Conservation (phyloP, 30 jellyfish, hydroid and myxozoan genomes). For the Hydra vulgaris region DNA sequence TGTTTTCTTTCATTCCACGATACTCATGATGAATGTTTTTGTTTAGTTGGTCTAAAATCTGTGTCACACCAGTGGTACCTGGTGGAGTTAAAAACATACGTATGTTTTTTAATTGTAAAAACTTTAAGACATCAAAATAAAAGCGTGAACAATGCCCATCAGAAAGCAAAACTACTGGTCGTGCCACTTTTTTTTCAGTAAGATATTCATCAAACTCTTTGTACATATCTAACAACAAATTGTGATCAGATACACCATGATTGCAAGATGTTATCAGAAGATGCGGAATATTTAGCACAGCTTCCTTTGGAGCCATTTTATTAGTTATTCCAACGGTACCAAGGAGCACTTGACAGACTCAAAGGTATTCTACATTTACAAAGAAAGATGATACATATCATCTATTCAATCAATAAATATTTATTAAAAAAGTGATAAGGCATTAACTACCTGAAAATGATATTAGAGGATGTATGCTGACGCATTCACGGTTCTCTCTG, state of each 20-base stretch:
- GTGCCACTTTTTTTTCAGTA: neutral
- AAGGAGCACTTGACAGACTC: neutral
- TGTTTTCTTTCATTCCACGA: too few relatives aligned
- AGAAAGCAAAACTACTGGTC: conserved; percentile 9
- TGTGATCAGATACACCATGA: neutral
- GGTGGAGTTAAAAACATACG: conserved; percentile 3
- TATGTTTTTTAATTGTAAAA: neutral
- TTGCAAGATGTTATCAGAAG: neutral
- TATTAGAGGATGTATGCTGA: neutral
- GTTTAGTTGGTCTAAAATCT: too few relatives aligned
- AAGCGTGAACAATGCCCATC: conserved; percentile 21
- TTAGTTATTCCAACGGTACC: neutral
- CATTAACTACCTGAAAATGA: neutral
- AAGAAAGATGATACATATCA: neutral
- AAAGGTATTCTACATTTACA: neutral
- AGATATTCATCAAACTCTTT: conserved; percentile 1
- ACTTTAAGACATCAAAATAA: neutral
- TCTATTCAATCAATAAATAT: neutral
- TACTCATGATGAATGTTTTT: too few relatives aligned
- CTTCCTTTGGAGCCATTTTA: neutral
- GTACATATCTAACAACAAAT: neutral
- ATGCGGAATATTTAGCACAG: neutral
- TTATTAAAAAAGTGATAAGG: neutral
- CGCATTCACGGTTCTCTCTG: neutral
- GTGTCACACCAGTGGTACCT: conserved; percentile 11